Evolutionary conservation across 1,140 invertebrate genomes (phyloP).

Genomic region (Trachymyrmex septentrionalis): DNA sequence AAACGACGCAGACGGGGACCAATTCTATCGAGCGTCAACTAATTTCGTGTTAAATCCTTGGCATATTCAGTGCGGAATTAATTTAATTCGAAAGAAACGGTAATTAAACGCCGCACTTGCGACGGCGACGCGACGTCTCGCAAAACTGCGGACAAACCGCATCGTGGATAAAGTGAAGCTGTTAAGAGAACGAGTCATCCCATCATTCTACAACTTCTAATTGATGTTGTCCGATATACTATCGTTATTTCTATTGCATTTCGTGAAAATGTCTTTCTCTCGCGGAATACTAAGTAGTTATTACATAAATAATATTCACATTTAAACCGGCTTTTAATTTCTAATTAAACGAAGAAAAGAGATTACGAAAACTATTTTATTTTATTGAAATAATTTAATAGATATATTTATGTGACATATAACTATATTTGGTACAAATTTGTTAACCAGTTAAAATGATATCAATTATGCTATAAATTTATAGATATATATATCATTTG

Average conservation of each 20-base stretch:
- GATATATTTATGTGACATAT: no score
- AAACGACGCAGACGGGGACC: not conserved
- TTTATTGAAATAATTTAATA: no score
- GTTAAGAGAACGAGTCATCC: not conserved
- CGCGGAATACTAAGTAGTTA: no score
- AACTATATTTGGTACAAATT: no score
- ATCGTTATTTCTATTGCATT: conserved; percentile 13
- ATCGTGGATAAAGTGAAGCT: conserved; percentile 8
- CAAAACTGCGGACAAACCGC: not conserved
- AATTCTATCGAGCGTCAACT: conserved; percentile 21
- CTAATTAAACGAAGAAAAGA: not conserved
- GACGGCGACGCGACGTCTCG: not conserved
- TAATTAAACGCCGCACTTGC: conserved; percentile 31
- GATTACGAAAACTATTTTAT: no score
- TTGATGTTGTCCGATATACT: not conserved
- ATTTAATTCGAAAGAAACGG: conserved; percentile 48
- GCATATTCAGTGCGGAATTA: conserved; percentile 37
- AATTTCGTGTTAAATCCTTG: conserved; percentile 34
- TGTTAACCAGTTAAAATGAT: no score
- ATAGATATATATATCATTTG: no score
- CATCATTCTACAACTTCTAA: conserved; percentile 1
- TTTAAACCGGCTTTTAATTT: not conserved
- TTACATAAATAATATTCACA: not conserved
- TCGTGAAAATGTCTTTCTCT: not conserved
- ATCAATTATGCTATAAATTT: no score